Conservation (phyloP, 2,888 invertebrate genomes). For the Adelognathus sp. region DNA sequence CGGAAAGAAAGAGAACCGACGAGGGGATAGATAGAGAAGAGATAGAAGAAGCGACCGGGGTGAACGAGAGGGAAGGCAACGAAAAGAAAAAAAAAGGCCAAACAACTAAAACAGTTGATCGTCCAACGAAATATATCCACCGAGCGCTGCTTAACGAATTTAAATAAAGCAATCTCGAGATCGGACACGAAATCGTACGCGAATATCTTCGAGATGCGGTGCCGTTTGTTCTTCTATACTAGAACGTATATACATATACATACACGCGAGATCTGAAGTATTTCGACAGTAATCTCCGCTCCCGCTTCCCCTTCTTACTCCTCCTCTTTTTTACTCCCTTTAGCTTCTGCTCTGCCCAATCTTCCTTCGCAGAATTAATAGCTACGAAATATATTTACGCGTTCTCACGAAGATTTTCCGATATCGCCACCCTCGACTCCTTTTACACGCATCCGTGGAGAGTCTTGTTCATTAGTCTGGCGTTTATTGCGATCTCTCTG, state of each 20-base stretch:
- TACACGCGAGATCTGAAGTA: slow-evolving; percentile 50
- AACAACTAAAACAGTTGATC: slow-evolving; percentile 34
- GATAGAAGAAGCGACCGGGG: slow-evolving; percentile 47
- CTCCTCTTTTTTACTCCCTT: slow-evolving; percentile 19
- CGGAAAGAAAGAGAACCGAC: slow-evolving; percentile 23
- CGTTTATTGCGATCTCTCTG: slow-evolving; percentile 38
- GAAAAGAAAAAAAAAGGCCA: not conserved
- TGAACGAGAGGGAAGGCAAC: slow-evolving; percentile 66
- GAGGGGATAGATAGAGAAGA: slow-evolving; percentile 23
- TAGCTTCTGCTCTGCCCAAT: slow-evolving; percentile 50
- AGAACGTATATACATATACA: slow-evolving; percentile 22
- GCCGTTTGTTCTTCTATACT: slow-evolving; percentile 66
- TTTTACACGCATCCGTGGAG: not conserved
- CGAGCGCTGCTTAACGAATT: slow-evolving; percentile 68
- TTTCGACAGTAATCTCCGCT: slow-evolving; percentile 52
- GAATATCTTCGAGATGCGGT: slow-evolving; percentile 56
- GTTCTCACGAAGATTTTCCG: slow-evolving; percentile 61
- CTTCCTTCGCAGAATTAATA: slow-evolving; percentile 68
- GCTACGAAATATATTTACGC: slow-evolving; percentile 70
- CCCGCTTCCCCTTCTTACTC: slow-evolving; percentile 1
- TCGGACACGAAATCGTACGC: slow-evolving; percentile 68
- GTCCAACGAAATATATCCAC: slow-evolving; percentile 52
- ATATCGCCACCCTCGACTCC: slow-evolving; percentile 44
- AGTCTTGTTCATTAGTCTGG: slow-evolving; percentile 57
- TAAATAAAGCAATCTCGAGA: slow-evolving; percentile 76